Base-by-base conservation (phyloP, 1,140 invertebrate genomes). In the Meloidogyne hapla region DNA sequence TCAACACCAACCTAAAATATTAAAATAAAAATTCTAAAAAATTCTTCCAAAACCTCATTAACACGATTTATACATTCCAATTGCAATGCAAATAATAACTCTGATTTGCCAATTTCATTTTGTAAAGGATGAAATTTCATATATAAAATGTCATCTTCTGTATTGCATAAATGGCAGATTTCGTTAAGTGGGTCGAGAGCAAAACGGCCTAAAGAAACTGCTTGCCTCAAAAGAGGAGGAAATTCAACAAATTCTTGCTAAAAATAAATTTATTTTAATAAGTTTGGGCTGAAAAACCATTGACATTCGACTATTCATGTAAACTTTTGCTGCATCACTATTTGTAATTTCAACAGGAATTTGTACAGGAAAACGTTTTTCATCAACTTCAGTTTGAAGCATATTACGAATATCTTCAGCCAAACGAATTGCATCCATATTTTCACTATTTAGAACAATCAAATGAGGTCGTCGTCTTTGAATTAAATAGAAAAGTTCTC, bases 171-270 rank as follows among this genome's bases (percentile, higher is more conserved):
- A 87, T 98, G 95, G 1, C 94, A 93, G 88, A 94, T 97, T 87
- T 99, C 96, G 25, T 97, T 91, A 0, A 99, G 88, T 0, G 97
- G 96, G 90, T 99, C 97, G 88, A 97, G 94, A 79, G 98, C 89
- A 67, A 93, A 90, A 69, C 97, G 90, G 0, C 93, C 95, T 65
- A 98, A 87, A 1, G 94, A 98, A 67, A 98, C 92, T 1, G 96
- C 79, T 87, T 85, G 72, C 84, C 88, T 81, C 9, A 87, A 81
- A 28, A 77, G 62, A 2, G 79, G 70, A n/a, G 77, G 78, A 63
- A 83, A 81, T 48, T 82, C 79, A 18, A 83, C 79, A 21, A 86
- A 83, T 72, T 87, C 81, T 42, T 79, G 61, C 77, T 87, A 56
- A 68, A 82, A 84, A 33, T 12, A 15, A 33, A 33, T 33, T 33